These are phyloP conservation scores for Trichogramma dendrolimi DNA, from an alignment of 2,888 invertebrate species.

Conservation along the genomic window DNA sequence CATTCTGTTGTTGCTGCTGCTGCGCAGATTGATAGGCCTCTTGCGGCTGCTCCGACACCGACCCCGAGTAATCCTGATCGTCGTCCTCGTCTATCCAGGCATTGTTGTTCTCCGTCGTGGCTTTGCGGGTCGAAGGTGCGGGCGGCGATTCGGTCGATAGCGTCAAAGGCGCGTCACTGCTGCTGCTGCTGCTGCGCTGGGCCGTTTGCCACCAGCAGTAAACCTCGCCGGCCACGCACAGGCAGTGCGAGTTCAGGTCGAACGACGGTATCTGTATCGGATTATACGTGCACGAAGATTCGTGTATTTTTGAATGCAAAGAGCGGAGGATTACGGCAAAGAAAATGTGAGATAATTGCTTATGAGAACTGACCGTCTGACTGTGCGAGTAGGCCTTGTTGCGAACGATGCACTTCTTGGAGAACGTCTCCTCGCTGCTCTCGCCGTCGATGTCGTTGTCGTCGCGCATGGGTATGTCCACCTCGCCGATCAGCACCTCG, in stretches of 20 bases:
- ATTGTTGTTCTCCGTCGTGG: not conserved
- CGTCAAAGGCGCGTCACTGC: too few relatives aligned
- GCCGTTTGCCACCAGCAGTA: conserved; percentile 49
- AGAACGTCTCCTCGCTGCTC: conserved; percentile 36
- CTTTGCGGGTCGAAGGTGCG: not conserved
- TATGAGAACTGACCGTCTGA: conserved; percentile 40
- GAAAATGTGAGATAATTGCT: not conserved
- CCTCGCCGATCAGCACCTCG: conserved; percentile 43
- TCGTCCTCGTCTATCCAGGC: conserved; percentile 8
- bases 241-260: conserved; percentile 45
- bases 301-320: not conserved
- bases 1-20: too few relatives aligned
- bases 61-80: not conserved
- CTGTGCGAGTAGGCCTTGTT: conserved; percentile 45
- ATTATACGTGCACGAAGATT: not conserved
- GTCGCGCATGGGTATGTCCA: conserved; percentile 39
- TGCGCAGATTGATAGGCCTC: too few relatives aligned
- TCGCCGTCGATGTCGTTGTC: conserved; percentile 26
- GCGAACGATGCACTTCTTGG: conserved; percentile 43
- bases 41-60: too few relatives aligned
- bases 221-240: conserved; percentile 48
- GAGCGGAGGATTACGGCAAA: not conserved
- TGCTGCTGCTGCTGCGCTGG: conserved; percentile 16
- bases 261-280: conserved; percentile 42
- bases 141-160: not conserved